Evolutionary conservation across 2,797 vertebrate genomes (phyloP), one percentile per base, ranked within the genome.

Genomic region (Acanthis flammea): DNA sequence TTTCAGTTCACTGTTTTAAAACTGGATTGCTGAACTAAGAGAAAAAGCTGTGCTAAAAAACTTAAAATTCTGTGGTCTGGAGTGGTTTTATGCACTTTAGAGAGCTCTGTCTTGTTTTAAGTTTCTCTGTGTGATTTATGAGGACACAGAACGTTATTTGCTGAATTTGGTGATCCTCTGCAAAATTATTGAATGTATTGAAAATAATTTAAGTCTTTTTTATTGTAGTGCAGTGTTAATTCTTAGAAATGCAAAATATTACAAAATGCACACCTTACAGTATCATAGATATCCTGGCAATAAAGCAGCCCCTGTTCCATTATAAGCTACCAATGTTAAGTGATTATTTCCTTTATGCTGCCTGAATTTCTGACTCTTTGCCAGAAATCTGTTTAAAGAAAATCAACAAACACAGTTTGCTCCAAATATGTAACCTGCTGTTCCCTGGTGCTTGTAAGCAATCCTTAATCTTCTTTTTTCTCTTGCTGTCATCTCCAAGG

Each of bases 391-490:
- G 41, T 41, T 41, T 47, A 27, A 48, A 4, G 42, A 27, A 77
- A 70, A 70, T 23, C 41, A 62, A 13, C 21, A 41, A 54, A 62
- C 2, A 14, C 41, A 31, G 6, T 35, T 86, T 77, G 18, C 57
- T 27, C 18, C 55, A 41, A 33, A 41, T 18, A 15, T 13, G 25
- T 74, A 73, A 86, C 73, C 83, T 94, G 79, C 58, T 47, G 8
- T 58, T 95, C 74, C 66, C 28, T 6, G 6, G 28, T 72, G 63
- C 66, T 95, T 92, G 37, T 35, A 73, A 88, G 65, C 68, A 60
- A 57, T 77, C 90, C 87, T 96, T 82, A 79, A 96, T 92, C 86
- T 81, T 95, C 45, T 54, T n/a, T 95, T 90, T 92, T 63, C 76
- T 76, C 35, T 41, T 22, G 55, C 86, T 97, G 90, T 97, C 91